These are phyloP conservation scores for Xylocopa sonorina DNA, from an alignment of 1,140 invertebrate genomes.

Conservation along the genomic window DNA sequence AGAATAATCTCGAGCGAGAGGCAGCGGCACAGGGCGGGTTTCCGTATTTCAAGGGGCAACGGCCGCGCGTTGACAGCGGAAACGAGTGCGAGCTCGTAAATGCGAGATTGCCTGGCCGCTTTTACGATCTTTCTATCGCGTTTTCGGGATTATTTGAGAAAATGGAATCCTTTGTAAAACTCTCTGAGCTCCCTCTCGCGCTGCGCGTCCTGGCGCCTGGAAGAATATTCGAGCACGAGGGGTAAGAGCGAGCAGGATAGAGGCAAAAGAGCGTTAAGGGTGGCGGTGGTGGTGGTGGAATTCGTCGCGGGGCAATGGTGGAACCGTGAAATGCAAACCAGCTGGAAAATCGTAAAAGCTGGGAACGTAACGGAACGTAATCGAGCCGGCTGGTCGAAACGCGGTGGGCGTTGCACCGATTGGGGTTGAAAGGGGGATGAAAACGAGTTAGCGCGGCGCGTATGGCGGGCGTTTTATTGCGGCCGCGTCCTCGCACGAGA, in stretches of 20 bases:
- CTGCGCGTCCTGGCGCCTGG: background rate
- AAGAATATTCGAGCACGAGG: background rate
- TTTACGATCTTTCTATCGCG: constrained; percentile 73
- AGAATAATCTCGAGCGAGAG: background rate
- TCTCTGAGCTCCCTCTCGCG: background rate
- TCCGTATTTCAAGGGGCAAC: constrained; percentile 48
- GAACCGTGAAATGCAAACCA: constrained; percentile 67
- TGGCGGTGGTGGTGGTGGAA: no score
- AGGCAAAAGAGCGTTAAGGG: background rate
- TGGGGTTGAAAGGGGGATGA: constrained; percentile 22
- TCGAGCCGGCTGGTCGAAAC: constrained; percentile 21
- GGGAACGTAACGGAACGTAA: constrained; percentile 68
- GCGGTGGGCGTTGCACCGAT: constrained; percentile 39
- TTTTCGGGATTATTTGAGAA: constrained; percentile 77
- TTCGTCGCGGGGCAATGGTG: constrained; percentile 3
- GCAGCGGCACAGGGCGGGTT: background rate
- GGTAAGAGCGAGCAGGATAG: background rate
- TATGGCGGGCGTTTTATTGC: constrained; percentile 67
- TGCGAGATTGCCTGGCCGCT: constrained; percentile 69
- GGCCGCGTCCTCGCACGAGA: constrained; percentile 30
- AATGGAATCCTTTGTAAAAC: constrained; percentile 72
- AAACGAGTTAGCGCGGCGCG: constrained; percentile 55
- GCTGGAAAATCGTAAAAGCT: constrained; percentile 73
- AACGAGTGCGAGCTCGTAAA: constrained; percentile 70
- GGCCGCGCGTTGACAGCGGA: constrained; percentile 25